Evolutionary conservation across 2,797 vertebrate genomes (phyloP), one percentile per base, ranked within the genome.

Genomic region (Enteromius treurensis): DNA sequence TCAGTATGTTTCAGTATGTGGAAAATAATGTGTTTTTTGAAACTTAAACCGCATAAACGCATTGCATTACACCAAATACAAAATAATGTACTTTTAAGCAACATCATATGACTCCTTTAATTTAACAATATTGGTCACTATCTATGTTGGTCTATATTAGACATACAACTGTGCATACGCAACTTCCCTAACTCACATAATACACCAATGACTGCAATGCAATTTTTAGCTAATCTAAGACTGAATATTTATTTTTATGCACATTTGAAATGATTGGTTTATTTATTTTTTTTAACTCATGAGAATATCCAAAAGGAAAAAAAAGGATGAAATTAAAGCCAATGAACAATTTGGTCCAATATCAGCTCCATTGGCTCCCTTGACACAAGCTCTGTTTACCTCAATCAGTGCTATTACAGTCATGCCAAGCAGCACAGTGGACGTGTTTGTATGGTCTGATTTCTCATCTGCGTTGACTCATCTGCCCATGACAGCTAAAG

Each of bases 401-500:
- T 62, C 55, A 37, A 40, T 62, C 55, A 81, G 69, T 49, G 55
- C 62, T 49, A 81, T 81, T 47, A 64, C 21, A 64, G 69, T 81
- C 69, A 64, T 74, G 69, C 40, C 79, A 62, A 45, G 68, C 53
- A 21, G 14, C 2, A 62, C 55, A 15, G 77, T 68, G 55, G 55
- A 62, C 15, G 21, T 81, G 40, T 81, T 49, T 74, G 80, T 74
- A 58, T 51, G 70, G 69, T 64, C 69, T 74, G 29, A 81, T 77
- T 68, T 82, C 34, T 82, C 62, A 69, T 82, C 73, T 82, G 73
- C 19, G 23, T 67, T 76, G 73, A 91, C 89, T 92, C 92, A 93
- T 90, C 92, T 89, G 81, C 91, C 91, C 93, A 90, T 93, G 91
- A 93, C 93, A 90, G 89, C 90, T 91, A 89, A 94, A 94, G 94